Percentiles rank a stretch among this genome's conserved stretches.
These are phyloP conservation scores for Octopus bimaculoides DNA, from an alignment of 1,140 invertebrate genomes.

Conservation along the genomic window DNA sequence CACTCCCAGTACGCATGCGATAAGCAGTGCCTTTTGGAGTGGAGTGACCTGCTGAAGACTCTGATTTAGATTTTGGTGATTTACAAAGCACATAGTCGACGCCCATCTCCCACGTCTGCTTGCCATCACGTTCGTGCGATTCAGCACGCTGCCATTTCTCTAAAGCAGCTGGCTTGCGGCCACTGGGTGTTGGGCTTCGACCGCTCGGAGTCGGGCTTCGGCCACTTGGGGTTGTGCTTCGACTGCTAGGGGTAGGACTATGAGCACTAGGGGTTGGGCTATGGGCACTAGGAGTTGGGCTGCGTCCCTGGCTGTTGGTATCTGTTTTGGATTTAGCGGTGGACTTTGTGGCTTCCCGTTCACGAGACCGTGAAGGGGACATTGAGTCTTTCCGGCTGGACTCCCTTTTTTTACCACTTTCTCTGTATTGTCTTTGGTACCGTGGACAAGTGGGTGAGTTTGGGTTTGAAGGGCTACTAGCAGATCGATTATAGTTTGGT, in stretches of 20 bases:
- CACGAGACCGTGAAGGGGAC: conserved; percentile 20
- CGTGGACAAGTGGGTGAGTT: conserved; percentile 10
- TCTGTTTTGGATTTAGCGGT: conserved; percentile 16
- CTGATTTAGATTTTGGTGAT: neutral
- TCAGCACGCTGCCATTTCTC: conserved; percentile 12
- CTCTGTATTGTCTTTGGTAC: conserved; percentile 23
- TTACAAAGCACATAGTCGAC: conserved; percentile 8
- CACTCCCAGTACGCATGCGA: conserved; percentile 38
- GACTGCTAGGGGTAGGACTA: neutral
- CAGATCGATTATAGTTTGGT: neutral
- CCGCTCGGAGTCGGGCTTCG: neutral
- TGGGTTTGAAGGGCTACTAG: neutral
- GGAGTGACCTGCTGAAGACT: neutral
- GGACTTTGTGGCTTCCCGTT: conserved; percentile 29
- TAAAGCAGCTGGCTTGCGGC: conserved; percentile 7
- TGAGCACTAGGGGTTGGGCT: neutral
- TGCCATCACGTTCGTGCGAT: conserved; percentile 11
- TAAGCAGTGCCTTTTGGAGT: conserved; percentile 24
- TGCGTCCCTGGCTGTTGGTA: neutral
- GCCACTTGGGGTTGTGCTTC: neutral
- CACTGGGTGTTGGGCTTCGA: conserved; percentile 12
- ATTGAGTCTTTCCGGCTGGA: conserved; percentile 21
- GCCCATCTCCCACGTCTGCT: conserved; percentile 10
- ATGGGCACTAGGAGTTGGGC: conserved; percentile 9
- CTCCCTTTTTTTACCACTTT: conserved; percentile 20